Base-by-base conservation (phyloP, 2,113 vertebrate genomes). In the Bubo blakistoni region DNA sequence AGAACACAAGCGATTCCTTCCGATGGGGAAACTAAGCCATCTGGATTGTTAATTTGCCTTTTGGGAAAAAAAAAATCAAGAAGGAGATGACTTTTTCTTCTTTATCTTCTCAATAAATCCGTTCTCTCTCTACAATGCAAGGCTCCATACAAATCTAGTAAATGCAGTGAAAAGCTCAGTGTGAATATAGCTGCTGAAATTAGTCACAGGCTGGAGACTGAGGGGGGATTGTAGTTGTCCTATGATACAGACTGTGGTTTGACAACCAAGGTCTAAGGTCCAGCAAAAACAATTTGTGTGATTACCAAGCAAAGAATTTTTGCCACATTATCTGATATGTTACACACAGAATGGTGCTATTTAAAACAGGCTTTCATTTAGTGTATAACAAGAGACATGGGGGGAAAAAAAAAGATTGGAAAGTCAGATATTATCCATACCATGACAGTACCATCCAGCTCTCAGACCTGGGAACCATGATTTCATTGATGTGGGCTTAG, bases 371-470 rank as follows among this genome's bases (percentile, higher is more conserved):
- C 0, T 63, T 80, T 76, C 16, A 54, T 63, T 73, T 79, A 46
- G 36, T 27, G 24, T 46, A 19, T 57, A 67, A n/a, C 11, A 70
- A 46, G 6, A 59, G 12, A 15, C 3, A 2, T 1, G 10, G 11
- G 18, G 18, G 6, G 2, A 24, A 14, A 15, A 18, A 78, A 18
- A 54, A n/a, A 22, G 2, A 29, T 17, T 6, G 10, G 14, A 11
- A 26, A 51, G 25, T 44, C 15, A 61, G 40, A 20, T 62, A 66
- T 16, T 58, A 26, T 26, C 5, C 10, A 8, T 9, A 19, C 8
- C 25, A 17, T 0, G 0, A 26, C 6, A 15, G 30, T 0, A 30
- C 15, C 30, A 71, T 47, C 57, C n/a, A 52, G 8, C 55, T 65
- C 13, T 49, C 46, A 66, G 71, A 42, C 4, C 24, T 22, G 18